Evolutionary conservation across 2,888 invertebrate species (phyloP).

Genomic region (Protophormia terraenovae): DNA sequence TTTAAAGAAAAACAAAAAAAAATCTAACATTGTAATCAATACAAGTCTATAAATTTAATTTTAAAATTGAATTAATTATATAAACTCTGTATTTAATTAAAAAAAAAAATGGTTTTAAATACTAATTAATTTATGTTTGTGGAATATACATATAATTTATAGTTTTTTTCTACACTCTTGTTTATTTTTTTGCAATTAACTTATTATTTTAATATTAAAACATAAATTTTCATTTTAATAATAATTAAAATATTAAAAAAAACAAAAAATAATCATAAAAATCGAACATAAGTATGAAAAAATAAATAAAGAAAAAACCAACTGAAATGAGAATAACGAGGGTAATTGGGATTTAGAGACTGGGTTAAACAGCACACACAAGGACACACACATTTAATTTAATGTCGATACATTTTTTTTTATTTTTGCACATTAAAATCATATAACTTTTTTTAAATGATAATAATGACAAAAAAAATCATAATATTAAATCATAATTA

Average conservation of each 20-base stretch:
- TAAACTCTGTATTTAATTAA: constrained; percentile 28
- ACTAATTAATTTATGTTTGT: constrained; percentile 64
- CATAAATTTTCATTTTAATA: constrained; percentile 61
- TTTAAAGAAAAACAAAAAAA: not conserved
- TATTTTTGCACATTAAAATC: constrained; percentile 44
- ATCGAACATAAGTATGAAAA: constrained; percentile 28
- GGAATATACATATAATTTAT: constrained; percentile 40
- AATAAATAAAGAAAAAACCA: constrained; percentile 21
- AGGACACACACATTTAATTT: constrained; percentile 76
- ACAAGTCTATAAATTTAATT: constrained; percentile 16
- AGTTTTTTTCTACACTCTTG: constrained; percentile 13
- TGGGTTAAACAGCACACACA: constrained; percentile 79
- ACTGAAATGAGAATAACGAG: constrained; percentile 68
- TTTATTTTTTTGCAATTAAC: constrained; percentile 52
- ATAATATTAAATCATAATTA: constrained; percentile 56
- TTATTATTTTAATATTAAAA: constrained; percentile 53
- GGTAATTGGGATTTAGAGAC: constrained; percentile 71
- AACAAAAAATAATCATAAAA: constrained; percentile 5
- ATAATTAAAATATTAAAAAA: constrained; percentile 26
- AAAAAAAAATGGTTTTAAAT: constrained; percentile 40
- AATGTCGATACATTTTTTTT: constrained; percentile 32
- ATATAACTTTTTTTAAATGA: constrained; percentile 32
- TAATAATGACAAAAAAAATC: constrained; percentile 37
- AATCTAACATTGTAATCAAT: constrained; percentile 32
- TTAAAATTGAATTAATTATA: constrained; percentile 40